These are phyloP conservation scores for Typhlomys cinereus DNA, from an alignment of 2,113 vertebrate genomes.

Conservation along the genomic window DNA sequence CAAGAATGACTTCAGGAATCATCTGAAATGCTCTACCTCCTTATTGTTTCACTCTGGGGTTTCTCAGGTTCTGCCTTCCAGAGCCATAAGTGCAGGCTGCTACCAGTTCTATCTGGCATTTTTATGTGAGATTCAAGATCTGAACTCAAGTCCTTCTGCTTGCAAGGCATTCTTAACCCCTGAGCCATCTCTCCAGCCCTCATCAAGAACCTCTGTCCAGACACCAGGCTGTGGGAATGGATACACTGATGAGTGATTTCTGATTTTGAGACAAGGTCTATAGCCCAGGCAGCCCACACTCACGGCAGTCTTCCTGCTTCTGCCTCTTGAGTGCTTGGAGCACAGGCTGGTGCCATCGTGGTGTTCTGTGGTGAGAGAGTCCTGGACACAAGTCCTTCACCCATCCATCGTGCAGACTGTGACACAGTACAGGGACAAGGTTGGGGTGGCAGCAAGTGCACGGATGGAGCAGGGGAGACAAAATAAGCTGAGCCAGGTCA, in stretches of 20 bases:
- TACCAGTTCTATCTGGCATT: no score
- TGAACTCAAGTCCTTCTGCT: no score
- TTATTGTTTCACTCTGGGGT: no score
- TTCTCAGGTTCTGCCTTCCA: no score
- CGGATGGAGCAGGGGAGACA: not conserved
- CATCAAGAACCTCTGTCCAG: not conserved
- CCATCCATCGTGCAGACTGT: not conserved
- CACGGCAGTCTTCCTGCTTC: not conserved
- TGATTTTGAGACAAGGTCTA: not conserved
- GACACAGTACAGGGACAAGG: not conserved
- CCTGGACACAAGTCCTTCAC: not conserved
- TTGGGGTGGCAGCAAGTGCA: not conserved
- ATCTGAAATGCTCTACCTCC: no score
- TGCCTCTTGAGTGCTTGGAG: not conserved
- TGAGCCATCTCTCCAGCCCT: no score
- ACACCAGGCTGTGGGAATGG: not conserved
- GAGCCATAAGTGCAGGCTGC: no score
- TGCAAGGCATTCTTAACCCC: no score
- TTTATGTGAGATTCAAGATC: no score
- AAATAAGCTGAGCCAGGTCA: not conserved
- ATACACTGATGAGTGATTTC: not conserved
- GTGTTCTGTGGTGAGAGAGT: not conserved
- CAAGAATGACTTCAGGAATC: no score
- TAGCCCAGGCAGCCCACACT: not conserved
- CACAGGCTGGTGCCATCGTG: not conserved